These are phyloP conservation scores for Pristis pectinata DNA, from an alignment of 2,797 vertebrate species.

Conservation along the genomic window DNA sequence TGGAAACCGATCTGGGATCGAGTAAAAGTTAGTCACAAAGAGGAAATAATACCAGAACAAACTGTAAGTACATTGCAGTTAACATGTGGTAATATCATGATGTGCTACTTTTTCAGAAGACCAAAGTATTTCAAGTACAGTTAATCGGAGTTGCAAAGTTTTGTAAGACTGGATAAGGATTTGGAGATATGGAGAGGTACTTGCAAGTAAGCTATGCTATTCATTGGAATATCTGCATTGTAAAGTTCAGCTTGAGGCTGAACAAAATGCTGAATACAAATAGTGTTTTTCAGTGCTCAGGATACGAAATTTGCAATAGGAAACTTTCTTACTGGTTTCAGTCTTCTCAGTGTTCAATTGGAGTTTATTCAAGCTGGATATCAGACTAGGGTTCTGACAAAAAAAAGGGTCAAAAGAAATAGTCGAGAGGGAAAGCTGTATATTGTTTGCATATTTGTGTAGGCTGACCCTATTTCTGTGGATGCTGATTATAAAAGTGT, in stretches of 20 bases:
- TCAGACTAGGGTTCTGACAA: too few relatives aligned
- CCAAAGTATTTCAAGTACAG: not conserved
- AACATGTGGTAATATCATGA: not conserved
- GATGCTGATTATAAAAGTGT: too few relatives aligned
- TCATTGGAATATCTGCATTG: too few relatives aligned
- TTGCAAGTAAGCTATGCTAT: too few relatives aligned
- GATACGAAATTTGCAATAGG: too few relatives aligned
- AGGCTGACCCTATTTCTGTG: not conserved
- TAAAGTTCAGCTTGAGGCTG: too few relatives aligned
- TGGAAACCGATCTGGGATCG: constrained; percentile 86
- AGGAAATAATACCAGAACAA: constrained; percentile 73
- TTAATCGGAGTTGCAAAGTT: not conserved
- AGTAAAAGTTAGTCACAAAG: constrained; percentile 74
- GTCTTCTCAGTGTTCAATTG: too few relatives aligned
- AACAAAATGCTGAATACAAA: too few relatives aligned
- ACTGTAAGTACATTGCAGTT: constrained; percentile 62
- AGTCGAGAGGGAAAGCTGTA: not conserved
- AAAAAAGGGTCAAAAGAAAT: not conserved
- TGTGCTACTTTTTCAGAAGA: not conserved
- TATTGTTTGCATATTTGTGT: not conserved
- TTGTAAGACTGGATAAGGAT: not conserved
- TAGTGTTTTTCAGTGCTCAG: too few relatives aligned
- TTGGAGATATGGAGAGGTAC: not conserved
- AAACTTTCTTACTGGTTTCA: too few relatives aligned
- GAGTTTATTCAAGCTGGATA: too few relatives aligned